Base-by-base conservation (phyloP, 2,113 vertebrate species). In the Excalfactoria chinensis region DNA sequence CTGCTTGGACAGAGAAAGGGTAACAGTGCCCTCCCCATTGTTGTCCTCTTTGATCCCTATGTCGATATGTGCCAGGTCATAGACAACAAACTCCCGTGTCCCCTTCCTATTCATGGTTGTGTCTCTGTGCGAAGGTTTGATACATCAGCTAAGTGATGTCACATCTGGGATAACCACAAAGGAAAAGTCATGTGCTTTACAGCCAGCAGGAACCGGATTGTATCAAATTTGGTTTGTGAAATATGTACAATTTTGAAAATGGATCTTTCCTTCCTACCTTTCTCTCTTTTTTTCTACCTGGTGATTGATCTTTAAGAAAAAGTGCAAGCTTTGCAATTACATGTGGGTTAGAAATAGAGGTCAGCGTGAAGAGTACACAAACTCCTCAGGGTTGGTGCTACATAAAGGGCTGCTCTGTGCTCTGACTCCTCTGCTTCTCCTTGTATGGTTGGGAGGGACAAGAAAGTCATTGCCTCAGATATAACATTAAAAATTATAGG, bases 11-110 rank as follows among this genome's bases (percentile, higher is more conserved):
- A 99, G 93, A 97, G 97, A 77, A 98, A 93, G 87, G 97, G 97
- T 23, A 98, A 98, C 78, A 91, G 95, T 70, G 91, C 74, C 15
- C 76, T 97, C 56, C 98, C 98, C 4, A 97, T 97, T 53, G 97
- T 98, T 95, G 94, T 98, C 30, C 94, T 99, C 76, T 95, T 98
- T 84, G 98, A 99, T 95, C 98, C 98, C 3, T 99, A 99, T 60
- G 75, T 88, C 34, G 98, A 98, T 83, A 94, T 66, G 8, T 99
- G 98, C 86, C 96, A 98, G 73, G 97, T 98, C 71, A 81, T 98
- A 13, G 97, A 98, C 19, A 66, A 96, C 89, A 92, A 93, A 59
- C 97, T 99, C 58, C 98, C 98, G 25, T 99, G 99, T 28, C 97
- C 98, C 1, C 97, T 98, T 46, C 99, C 98, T 23, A 90, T 99